Conservation (phyloP, 1,140 invertebrate species). For the Formica exsecta region DNA sequence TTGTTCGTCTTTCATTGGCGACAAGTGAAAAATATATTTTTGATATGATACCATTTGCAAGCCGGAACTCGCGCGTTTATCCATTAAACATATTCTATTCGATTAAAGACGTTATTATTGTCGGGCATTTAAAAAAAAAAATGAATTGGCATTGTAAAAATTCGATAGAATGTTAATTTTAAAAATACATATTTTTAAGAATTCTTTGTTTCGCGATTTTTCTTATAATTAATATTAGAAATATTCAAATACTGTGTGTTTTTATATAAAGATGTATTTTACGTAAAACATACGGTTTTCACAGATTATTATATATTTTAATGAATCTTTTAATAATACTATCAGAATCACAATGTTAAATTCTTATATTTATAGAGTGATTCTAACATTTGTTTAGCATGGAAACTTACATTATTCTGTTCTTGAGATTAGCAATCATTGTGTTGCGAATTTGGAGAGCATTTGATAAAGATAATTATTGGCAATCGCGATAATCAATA, state of each 20-base stretch:
- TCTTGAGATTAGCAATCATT: constrained; percentile 26
- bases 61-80: neutral
- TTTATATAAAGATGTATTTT: neutral
- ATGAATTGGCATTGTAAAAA: neutral
- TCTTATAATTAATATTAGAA: constrained; percentile 14
- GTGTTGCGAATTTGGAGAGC: neutral
- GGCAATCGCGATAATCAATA: constrained; percentile 20
- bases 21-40: constrained; percentile 29
- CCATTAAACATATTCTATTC: neutral
- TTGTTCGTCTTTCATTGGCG: neutral
- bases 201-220: neutral
- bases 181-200: neutral
- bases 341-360: neutral
- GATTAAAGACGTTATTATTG: neutral
- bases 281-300: neutral
- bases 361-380: neutral
- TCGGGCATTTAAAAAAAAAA: neutral
- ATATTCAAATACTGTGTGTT: neutral
- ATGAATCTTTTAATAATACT: constrained; percentile 16
- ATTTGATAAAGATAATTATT: constrained; percentile 25
- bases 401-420: neutral
- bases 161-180: neutral
- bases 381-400: neutral
- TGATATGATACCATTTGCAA: neutral
- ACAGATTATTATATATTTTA: neutral